Evolutionary conservation across 2,113 vertebrate genomes (phyloP).

Genomic region (Boulengeromyrus knoepffleri): DNA sequence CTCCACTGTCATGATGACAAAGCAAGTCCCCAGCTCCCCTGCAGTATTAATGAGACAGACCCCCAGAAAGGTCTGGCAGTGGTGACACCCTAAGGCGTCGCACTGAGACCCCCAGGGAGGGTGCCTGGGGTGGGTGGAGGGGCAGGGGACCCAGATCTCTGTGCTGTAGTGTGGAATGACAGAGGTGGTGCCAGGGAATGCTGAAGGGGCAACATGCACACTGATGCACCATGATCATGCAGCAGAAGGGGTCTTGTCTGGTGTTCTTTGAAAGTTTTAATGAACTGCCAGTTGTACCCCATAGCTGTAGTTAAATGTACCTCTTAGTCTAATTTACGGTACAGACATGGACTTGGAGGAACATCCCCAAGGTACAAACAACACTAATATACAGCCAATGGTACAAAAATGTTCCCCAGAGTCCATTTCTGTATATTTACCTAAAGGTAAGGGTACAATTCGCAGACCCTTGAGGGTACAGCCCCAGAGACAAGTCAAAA

Average conservation of each 20-base stretch:
- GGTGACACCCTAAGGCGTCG: background rate
- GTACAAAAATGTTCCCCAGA: background rate
- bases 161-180: background rate
- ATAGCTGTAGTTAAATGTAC: background rate
- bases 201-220: background rate
- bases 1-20: background rate
- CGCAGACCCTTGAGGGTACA: background rate
- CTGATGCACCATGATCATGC: background rate
- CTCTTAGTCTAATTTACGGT: background rate
- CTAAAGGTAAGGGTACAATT: background rate
- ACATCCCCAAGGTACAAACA: background rate
- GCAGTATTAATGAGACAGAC: background rate
- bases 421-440: background rate
- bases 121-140: background rate
- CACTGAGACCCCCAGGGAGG: background rate
- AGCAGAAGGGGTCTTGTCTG: background rate
- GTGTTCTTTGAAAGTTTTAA: background rate
- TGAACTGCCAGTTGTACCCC: background rate
- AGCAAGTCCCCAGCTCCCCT: background rate
- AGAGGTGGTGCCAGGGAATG: background rate
- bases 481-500: background rate
- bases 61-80: background rate
- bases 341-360: background rate
- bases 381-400: background rate
- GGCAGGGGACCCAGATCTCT: background rate